These are phyloP conservation scores for Tenebrio molitor DNA, from an alignment of 1,140 invertebrate species.

Conservation along the genomic window DNA sequence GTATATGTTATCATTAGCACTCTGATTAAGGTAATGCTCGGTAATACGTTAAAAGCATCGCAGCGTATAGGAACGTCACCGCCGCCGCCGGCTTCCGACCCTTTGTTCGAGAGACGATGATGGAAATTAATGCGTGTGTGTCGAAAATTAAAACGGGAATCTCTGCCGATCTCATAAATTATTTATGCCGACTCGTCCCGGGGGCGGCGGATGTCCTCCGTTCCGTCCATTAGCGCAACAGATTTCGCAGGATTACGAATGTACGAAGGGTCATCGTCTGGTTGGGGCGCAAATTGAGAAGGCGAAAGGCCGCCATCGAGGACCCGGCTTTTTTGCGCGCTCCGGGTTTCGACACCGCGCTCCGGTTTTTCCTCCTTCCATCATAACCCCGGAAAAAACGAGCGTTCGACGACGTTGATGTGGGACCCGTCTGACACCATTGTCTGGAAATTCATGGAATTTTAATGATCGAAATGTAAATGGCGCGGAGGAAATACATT, in stretches of 20 bases:
- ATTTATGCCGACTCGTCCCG: not conserved
- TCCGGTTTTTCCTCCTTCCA: not conserved
- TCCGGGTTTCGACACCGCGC: no score
- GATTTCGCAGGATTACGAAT: not conserved
- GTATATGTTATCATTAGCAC: conserved; percentile 40
- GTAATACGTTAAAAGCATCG: conserved; percentile 39
- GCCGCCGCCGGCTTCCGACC: not conserved
- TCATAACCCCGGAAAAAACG: no score
- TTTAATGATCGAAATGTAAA: conserved; percentile 5
- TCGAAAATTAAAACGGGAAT: not conserved
- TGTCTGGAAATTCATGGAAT: conserved; percentile 8
- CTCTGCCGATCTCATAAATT: not conserved
- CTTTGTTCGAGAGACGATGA: conserved; percentile 6
- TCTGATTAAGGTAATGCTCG: conserved; percentile 38
- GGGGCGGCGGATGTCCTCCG: not conserved
- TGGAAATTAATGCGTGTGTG: conserved; percentile 14
- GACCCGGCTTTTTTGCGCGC: not conserved
- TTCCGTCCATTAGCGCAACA: conserved; percentile 7
- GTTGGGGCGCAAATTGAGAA: not conserved
- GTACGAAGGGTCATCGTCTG: not conserved
- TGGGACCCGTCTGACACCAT: not conserved
- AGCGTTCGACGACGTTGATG: no score
- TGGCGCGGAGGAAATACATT: no score
- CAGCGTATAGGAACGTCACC: conserved; percentile 25
- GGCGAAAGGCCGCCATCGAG: no score